Evolutionary conservation across 2,888 invertebrate genomes (phyloP).

Genomic region (Ctena decussata): DNA sequence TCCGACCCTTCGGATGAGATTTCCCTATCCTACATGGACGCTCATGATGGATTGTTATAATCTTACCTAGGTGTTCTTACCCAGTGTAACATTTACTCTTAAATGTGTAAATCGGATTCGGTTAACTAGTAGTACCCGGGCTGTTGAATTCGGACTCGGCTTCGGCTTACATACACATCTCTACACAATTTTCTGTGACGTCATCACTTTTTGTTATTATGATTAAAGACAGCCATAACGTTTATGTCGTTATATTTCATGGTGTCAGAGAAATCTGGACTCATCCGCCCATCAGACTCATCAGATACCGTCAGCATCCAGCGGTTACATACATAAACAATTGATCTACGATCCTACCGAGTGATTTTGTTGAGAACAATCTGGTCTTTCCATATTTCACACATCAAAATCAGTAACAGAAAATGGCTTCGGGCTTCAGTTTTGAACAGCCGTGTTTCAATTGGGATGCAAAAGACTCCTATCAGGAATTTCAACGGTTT

Average conservation of each 20-base stretch:
- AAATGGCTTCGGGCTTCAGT: conserved; percentile 19
- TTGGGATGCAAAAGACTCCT: conserved; percentile 26
- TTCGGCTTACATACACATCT: too few relatives aligned
- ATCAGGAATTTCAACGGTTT: conserved; percentile 46
- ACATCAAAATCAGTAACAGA: neutral
- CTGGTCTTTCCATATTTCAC: neutral
- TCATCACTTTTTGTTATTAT: neutral
- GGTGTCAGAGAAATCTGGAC: neutral
- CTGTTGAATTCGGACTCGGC: neutral
- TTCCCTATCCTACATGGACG: too few relatives aligned
- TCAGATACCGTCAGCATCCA: neutral
- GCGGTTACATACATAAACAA: neutral
- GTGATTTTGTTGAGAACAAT: neutral
- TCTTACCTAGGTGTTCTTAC: too few relatives aligned
- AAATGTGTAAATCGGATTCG: neutral
- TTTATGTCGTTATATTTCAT: neutral
- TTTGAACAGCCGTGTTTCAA: conserved; percentile 30
- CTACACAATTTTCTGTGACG: neutral
- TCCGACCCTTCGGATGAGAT: too few relatives aligned
- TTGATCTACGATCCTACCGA: neutral
- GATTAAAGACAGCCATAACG: neutral
- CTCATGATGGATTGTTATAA: too few relatives aligned
- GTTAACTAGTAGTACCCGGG: neutral
- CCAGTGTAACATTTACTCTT: too few relatives aligned
- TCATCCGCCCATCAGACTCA: neutral